Conservation (phyloP, 1,140 invertebrate genomes). For the Caenorhabditis latens region DNA sequence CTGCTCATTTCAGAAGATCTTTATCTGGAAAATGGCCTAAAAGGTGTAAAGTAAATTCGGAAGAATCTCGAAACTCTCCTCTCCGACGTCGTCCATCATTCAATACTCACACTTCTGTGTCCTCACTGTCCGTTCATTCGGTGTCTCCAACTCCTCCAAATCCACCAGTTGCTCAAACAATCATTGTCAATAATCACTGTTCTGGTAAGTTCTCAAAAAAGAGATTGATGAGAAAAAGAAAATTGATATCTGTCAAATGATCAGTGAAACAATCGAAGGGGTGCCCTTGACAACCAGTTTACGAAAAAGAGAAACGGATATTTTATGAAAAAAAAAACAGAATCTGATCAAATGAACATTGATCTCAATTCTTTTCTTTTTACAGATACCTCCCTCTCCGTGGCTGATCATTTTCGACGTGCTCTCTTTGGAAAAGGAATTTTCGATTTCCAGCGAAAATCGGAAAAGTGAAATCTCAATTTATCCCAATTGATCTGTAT, state of each 20-base stretch:
- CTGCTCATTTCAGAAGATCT: constrained; percentile 29
- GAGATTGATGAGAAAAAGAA: not conserved
- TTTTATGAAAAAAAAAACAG: too few species aligned
- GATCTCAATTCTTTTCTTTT: not conserved
- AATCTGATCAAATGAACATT: too few species aligned
- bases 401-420: constrained; percentile 36
- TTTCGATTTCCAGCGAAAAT: constrained; percentile 29
- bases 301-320: too few species aligned
- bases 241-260: too few species aligned
- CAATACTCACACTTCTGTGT: constrained; percentile 46
- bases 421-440: constrained; percentile 44
- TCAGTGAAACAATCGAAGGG: too few species aligned
- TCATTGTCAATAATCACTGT: constrained; percentile 39
- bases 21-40: constrained; percentile 42
- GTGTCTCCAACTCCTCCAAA: constrained; percentile 25
- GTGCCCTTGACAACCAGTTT: too few species aligned
- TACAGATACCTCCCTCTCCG: constrained; percentile 21
- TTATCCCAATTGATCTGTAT: constrained; percentile 20
- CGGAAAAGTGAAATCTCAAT: not conserved
- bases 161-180: not conserved
- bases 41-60: constrained; percentile 38
- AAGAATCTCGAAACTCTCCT: constrained; percentile 24
- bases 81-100: constrained; percentile 36
- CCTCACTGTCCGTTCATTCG: constrained; percentile 24
- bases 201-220: not conserved